A percentile compares a stretch with the other conserved stretches of the same genome.
Evolutionary conservation across 2,113 vertebrate genomes (phyloP).

Genomic region (Sterrhoptilus dennistouni): DNA sequence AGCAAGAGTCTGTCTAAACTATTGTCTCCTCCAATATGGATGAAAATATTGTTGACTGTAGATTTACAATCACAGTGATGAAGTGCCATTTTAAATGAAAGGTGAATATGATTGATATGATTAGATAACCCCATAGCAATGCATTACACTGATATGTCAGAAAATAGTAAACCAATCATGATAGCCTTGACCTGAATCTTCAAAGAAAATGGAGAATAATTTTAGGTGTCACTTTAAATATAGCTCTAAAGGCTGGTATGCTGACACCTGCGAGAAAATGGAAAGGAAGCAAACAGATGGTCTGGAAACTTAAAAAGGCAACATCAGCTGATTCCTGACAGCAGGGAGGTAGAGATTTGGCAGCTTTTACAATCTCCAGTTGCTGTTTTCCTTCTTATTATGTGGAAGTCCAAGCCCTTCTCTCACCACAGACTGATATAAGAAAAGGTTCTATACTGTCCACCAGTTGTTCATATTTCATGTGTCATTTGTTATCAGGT

Average conservation of each 20-base stretch:
- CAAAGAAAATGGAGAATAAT: not conserved
- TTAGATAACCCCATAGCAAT: not conserved
- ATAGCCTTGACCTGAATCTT: not conserved
- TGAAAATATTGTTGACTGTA: not conserved
- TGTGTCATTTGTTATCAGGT: not conserved
- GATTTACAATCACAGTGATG: not conserved
- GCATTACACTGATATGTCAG: not conserved
- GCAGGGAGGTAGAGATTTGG: not conserved
- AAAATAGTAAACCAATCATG: not conserved
- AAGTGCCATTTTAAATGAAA: not conserved
- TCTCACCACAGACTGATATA: not conserved
- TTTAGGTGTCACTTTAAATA: not conserved
- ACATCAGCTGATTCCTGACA: not conserved
- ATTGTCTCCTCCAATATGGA: not conserved
- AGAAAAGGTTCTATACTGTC: not conserved
- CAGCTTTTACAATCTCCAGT: not conserved
- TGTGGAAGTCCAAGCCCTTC: not conserved
- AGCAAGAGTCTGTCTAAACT: not conserved
- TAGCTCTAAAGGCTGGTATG: not conserved
- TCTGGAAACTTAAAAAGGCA: not conserved
- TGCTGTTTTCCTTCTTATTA: not conserved
- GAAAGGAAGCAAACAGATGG: not conserved
- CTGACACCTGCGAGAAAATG: not conserved
- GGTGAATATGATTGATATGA: not conserved
- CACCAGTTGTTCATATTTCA: not conserved